Percentiles rank a stretch among this genome's conserved stretches.
These are phyloP conservation scores for Tragulus kanchil DNA, from an alignment of 2,113 vertebrate species.

Conservation along the genomic window DNA sequence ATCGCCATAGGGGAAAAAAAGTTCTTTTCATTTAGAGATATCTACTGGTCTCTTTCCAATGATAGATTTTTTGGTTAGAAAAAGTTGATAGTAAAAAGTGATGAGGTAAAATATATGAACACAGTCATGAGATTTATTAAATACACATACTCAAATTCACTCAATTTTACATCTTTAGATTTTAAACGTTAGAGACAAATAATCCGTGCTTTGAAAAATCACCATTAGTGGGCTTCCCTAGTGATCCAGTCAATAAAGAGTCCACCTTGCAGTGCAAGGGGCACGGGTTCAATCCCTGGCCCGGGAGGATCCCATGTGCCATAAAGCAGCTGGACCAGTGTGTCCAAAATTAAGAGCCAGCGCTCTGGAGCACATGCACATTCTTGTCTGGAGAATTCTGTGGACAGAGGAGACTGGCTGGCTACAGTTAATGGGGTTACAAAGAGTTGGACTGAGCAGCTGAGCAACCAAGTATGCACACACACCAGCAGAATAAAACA, in stretches of 20 bases:
- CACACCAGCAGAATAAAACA: background rate
- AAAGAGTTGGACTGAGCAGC: background rate
- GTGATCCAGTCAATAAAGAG: too few species aligned
- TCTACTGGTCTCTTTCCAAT: background rate
- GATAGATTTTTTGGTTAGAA: slow-evolving; percentile 25
- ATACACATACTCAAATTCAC: background rate
- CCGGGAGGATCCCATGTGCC: too few species aligned
- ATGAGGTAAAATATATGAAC: background rate
- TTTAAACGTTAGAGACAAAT: slow-evolving; percentile 7
- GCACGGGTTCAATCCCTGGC: too few species aligned
- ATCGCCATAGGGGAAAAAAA: slow-evolving; percentile 13
- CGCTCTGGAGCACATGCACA: too few species aligned
- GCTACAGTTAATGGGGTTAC: background rate
- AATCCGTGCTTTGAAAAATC: background rate
- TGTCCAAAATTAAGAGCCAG: too few species aligned
- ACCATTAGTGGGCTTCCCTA: background rate
- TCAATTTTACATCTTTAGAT: slow-evolving; percentile 21
- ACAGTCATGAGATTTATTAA: background rate
- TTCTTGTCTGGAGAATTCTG: too few species aligned
- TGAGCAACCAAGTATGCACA: background rate
- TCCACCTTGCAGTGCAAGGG: too few species aligned
- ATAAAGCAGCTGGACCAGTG: too few species aligned
- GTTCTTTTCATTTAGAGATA: background rate
- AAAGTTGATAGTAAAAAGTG: slow-evolving; percentile 49
- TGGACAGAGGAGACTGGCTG: too few species aligned